phyloP scores from a whole-genome alignment of 2,888 invertebrate species.

The Cosmia trapezina region DNA sequence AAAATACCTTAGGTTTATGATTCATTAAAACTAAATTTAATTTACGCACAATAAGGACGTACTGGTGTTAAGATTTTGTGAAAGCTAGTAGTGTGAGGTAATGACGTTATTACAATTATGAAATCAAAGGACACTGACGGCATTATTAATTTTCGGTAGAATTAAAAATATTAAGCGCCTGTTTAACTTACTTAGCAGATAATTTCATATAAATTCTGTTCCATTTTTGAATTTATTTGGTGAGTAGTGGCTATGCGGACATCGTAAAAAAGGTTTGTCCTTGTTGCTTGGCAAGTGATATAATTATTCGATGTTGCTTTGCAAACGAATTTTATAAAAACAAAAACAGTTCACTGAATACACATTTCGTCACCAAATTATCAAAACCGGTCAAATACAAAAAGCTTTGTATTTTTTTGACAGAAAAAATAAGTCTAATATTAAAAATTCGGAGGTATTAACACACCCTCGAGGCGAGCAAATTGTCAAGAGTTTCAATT shows the following conservation, averaged over 20 bases:
- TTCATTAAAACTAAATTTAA: constrained; percentile 76
- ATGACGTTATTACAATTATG: constrained; percentile 32
- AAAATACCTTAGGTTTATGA: constrained; percentile 75
- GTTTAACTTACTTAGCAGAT: too few species aligned
- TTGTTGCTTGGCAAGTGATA: too few species aligned
- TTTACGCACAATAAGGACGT: constrained; percentile 67
- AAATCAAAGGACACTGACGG: constrained; percentile 14
- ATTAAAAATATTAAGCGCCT: too few species aligned
- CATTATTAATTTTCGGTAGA: constrained; percentile 4
- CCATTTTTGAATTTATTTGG: too few species aligned
- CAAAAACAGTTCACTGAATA: constrained; percentile 33
- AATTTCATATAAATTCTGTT: too few species aligned
- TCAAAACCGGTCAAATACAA: constrained; percentile 55
- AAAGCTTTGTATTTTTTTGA: constrained; percentile 52
- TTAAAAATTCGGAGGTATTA: constrained; percentile 69
- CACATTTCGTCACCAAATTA: constrained; percentile 46
- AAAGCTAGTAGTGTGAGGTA: constrained; percentile 44
- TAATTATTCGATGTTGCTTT: constrained; percentile 17
- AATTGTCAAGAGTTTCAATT: constrained; percentile 69
- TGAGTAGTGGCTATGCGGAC: too few species aligned
- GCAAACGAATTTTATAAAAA: constrained; percentile 7
- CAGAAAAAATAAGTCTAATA: constrained; percentile 66
- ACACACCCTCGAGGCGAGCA: constrained; percentile 57
- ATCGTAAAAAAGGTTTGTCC: too few species aligned
- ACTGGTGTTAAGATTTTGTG: constrained; percentile 66